A percentile compares a stretch with the other conserved stretches of the same genome.
phyloP scores from a whole-genome alignment of 2,797 vertebrate species.

The Eulemur albifrons region DNA sequence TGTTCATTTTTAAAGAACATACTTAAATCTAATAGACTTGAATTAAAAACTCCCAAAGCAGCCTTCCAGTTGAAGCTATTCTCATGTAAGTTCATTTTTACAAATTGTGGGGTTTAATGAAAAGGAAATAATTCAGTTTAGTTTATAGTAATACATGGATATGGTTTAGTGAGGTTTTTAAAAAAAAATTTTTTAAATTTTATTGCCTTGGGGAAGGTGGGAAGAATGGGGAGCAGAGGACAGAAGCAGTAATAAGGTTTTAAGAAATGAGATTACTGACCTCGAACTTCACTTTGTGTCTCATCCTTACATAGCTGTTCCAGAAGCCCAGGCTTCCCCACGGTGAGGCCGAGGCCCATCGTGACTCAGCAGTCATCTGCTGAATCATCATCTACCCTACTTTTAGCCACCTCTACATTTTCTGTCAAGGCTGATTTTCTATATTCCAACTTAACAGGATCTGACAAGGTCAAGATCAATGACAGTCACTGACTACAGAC shows the following conservation, averaged over 20 bases:
- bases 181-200: neutral
- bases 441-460: slow-evolving; percentile 1
- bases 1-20: slow-evolving; percentile 23
- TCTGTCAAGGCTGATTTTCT: neutral
- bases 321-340: neutral
- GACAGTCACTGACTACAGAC: neutral
- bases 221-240: neutral
- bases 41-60: slow-evolving; percentile 38
- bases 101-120: neutral
- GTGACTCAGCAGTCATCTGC: slow-evolving; percentile 7
- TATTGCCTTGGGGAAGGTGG: neutral
- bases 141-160: neutral
- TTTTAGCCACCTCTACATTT: neutral
- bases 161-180: neutral
- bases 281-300: neutral
- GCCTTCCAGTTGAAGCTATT: slow-evolving; percentile 3
- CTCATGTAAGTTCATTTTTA: neutral
- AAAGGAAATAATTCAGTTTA: slow-evolving; percentile 15
- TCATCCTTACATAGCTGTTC: neutral
- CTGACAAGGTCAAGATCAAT: slow-evolving; percentile 37
- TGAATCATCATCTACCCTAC: neutral
- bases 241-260: neutral
- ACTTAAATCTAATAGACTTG: neutral
- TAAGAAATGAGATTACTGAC: neutral
- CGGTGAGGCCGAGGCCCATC: neutral